Evolutionary conservation across 2,797 vertebrate genomes (phyloP).

Genomic region (Pampus argenteus): DNA sequence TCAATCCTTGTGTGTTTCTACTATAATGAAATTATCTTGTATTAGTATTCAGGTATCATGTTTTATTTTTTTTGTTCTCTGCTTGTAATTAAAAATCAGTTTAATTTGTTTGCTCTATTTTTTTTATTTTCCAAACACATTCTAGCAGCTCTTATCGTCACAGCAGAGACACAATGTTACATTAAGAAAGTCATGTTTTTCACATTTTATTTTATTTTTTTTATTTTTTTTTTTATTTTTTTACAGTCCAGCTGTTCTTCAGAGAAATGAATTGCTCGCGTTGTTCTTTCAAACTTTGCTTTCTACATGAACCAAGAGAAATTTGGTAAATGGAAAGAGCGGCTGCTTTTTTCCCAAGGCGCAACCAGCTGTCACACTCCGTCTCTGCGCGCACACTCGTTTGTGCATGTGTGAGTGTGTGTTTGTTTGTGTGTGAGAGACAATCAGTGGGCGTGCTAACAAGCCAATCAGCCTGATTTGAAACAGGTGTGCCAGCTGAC

Average conservation of each 20-base stretch:
- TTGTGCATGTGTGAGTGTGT: too few relatives aligned
- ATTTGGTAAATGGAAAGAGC: neutral
- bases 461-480: neutral
- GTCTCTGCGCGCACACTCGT: neutral
- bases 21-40: neutral
- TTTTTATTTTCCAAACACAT: neutral
- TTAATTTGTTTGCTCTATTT: neutral
- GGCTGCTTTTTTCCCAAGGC: neutral
- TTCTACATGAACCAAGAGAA: neutral
- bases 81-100: neutral
- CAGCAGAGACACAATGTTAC: constrained; percentile 25
- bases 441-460: neutral
- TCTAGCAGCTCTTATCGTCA: constrained; percentile 7
- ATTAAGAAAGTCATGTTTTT: constrained; percentile 11
- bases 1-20: neutral
- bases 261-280: constrained; percentile 17
- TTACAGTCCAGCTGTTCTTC: constrained; percentile 53
- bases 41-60: neutral
- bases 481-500: too few relatives aligned
- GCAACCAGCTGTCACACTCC: neutral
- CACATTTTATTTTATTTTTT: constrained; percentile 43
- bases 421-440: constrained; percentile 2
- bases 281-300: constrained; percentile 5
- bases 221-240: too few relatives aligned
- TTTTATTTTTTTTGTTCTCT: neutral